These are phyloP conservation scores for Thereva unica DNA, from an alignment of 2,888 invertebrate species.

Conservation along the genomic window DNA sequence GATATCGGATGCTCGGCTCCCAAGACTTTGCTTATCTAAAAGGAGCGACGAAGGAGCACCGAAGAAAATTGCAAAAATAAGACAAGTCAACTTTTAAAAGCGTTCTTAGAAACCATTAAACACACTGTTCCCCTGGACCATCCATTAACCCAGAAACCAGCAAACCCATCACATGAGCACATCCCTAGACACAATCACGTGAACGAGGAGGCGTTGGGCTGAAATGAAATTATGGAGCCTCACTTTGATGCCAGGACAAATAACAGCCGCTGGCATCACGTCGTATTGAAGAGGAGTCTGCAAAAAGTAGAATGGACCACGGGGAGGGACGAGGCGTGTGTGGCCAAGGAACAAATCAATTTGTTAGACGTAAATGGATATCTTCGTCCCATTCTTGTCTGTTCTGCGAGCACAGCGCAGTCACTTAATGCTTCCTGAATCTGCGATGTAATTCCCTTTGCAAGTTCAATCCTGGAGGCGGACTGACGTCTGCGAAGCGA, in stretches of 20 bases:
- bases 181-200: not conserved
- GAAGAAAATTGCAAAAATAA: too few species aligned
- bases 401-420: too few species aligned
- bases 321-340: not conserved
- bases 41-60: too few species aligned
- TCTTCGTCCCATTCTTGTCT: too few species aligned
- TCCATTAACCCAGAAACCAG: conserved; percentile 29
- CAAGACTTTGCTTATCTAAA: too few species aligned
- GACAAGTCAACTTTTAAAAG: too few species aligned
- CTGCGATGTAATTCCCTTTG: too few species aligned
- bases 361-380: conserved; percentile 2
- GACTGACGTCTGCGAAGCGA: too few species aligned
- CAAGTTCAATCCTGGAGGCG: too few species aligned
- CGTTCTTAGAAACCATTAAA: not conserved
- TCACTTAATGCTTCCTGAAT: too few species aligned
- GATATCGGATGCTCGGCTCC: too few species aligned
- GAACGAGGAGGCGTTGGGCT: conserved; percentile 2
- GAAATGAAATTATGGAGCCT: conserved; percentile 29
- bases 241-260: conserved; percentile 31
- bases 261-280: conserved; percentile 6
- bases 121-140: not conserved
- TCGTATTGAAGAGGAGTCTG: conserved; percentile 6
- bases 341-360: not conserved
- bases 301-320: not conserved
- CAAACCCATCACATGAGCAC: conserved; percentile 17